phyloP scores from a whole-genome alignment of 2,888 invertebrate genomes.

The Phyto melanocephala region DNA sequence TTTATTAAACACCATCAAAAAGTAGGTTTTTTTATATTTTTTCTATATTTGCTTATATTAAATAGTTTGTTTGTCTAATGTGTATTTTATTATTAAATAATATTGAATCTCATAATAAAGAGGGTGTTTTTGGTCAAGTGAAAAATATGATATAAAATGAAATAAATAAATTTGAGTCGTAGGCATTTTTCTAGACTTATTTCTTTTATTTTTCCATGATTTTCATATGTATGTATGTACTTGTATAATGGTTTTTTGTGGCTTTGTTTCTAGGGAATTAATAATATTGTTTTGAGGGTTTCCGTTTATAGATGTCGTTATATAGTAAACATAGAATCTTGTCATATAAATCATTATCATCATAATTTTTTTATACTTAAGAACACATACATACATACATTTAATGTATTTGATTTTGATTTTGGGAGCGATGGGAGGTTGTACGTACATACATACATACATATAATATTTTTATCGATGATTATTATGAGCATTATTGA shows the following conservation, averaged over 20 bases:
- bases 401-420: background rate
- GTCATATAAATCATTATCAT: constrained; percentile 29
- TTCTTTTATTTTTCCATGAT: background rate
- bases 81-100: constrained; percentile 20
- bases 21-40: background rate
- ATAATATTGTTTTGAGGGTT: background rate
- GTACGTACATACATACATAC: background rate
- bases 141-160: background rate
- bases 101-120: constrained; percentile 1
- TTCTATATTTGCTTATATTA: background rate
- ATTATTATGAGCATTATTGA: constrained; percentile 43
- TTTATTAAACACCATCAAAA: background rate
- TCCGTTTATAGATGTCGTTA: background rate
- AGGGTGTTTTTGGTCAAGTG: background rate
- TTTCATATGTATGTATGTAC: too few relatives aligned
- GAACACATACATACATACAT: too few relatives aligned
- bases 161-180: constrained; percentile 7
- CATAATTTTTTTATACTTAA: background rate
- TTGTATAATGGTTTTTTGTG: too few relatives aligned
- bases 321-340: constrained; percentile 2
- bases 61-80: background rate
- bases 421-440: background rate
- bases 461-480: constrained; percentile 20
- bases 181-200: constrained; percentile 14
- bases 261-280: constrained; percentile 24